These are phyloP conservation scores for Myiozetetes cayanensis DNA, from an alignment of 2,113 vertebrate genomes.

Conservation along the genomic window DNA sequence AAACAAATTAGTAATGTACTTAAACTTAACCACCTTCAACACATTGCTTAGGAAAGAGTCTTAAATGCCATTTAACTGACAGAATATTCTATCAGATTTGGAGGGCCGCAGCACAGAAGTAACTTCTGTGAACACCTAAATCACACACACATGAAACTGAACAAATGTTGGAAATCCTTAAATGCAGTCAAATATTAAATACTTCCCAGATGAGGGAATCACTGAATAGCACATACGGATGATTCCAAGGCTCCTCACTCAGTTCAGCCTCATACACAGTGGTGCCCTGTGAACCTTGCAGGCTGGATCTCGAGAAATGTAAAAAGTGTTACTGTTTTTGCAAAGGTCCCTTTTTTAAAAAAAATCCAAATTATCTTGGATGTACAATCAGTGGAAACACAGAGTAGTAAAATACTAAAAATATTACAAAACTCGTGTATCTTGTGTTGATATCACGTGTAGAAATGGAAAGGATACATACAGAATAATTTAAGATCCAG, in stretches of 20 bases:
- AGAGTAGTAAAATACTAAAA: neutral
- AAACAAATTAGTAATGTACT: neutral
- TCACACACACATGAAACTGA: neutral
- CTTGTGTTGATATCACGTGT: neutral
- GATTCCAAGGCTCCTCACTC: neutral
- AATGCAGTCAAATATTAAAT: neutral
- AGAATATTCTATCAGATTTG: neutral
- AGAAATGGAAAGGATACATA: neutral
- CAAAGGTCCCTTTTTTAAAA: neutral
- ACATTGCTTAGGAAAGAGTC: neutral
- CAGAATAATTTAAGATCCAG: neutral
- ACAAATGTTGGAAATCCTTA: neutral
- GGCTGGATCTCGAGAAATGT: neutral
- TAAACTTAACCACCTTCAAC: neutral
- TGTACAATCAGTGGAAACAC: neutral
- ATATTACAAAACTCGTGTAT: neutral
- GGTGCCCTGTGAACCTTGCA: neutral
- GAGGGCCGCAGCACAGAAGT: neutral
- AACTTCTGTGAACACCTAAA: neutral
- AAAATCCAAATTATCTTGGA: neutral
- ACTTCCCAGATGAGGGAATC: neutral
- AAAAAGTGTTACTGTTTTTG: neutral
- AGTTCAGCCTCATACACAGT: rapidly evolving
- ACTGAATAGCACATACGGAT: rapidly evolving
- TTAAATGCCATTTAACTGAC: neutral